Conservation (phyloP, 30 jellyfish, hydroid and myxozoan genomes). For the Mastigias papua region DNA sequence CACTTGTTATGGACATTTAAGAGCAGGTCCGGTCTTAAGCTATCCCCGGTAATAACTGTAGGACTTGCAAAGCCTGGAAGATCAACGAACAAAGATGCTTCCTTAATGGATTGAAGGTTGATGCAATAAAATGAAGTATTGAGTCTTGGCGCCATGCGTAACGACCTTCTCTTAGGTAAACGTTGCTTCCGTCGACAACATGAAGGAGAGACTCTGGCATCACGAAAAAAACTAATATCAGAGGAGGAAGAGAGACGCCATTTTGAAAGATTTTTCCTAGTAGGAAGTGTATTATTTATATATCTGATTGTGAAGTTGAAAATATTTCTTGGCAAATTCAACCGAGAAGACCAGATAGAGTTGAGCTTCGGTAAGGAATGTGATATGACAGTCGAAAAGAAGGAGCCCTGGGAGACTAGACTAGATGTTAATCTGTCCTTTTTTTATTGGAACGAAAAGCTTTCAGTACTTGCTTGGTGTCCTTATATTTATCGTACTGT, state of each 20-base stretch:
- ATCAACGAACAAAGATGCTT: neutral
- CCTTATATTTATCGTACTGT: neutral
- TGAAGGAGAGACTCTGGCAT: neutral
- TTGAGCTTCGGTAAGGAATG: neutral
- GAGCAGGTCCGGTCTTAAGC: neutral
- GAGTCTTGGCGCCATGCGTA: constrained; percentile 4
- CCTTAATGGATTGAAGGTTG: neutral
- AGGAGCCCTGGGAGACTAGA: constrained; percentile 4
- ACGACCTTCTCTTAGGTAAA: neutral
- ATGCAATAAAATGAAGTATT: neutral
- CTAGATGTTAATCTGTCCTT: constrained; percentile 2
- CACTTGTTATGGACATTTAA: neutral
- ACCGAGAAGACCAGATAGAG: constrained; percentile 12
- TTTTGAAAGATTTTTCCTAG: constrained; percentile 5
- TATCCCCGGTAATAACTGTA: neutral
- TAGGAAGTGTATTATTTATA: constrained; percentile 13
- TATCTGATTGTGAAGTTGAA: constrained; percentile 6
- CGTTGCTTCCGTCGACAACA: neutral
- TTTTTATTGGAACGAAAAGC: neutral
- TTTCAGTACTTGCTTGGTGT: neutral
- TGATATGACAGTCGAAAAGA: neutral
- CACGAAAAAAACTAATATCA: too few relatives aligned
- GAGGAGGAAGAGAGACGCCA: neutral
- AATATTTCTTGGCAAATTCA: constrained; percentile 3
- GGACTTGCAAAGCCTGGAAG: constrained; percentile 1